A percentile compares a stretch with the other conserved stretches of the same genome.
Evolutionary conservation across 2,888 invertebrate species (phyloP).

Genomic region (Ctena decussata): DNA sequence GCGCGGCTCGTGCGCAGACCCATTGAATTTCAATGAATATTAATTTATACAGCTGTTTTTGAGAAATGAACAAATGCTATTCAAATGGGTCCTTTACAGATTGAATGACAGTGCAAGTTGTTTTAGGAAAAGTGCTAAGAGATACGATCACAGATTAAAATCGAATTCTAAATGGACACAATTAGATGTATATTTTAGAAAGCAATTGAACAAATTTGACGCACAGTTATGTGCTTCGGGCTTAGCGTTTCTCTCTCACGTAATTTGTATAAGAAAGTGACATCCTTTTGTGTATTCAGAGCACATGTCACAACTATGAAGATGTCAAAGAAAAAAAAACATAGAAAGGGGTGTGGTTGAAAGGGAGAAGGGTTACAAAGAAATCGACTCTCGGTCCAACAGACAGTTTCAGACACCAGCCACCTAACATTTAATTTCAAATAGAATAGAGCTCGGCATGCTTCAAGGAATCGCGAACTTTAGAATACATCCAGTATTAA

Average conservation of each 20-base stretch:
- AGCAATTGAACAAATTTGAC: conserved; percentile 8
- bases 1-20: not conserved
- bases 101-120: conserved; percentile 10
- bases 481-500: no score
- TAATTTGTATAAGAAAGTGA: no score
- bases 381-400: no score
- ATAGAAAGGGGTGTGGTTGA: no score
- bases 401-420: no score
- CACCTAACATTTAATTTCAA: no score
- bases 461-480: no score
- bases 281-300: no score
- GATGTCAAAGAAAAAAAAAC: no score
- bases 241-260: not conserved
- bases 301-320: no score
- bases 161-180: not conserved
- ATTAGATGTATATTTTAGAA: not conserved
- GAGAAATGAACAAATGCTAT: not conserved
- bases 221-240: not conserved
- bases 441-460: no score
- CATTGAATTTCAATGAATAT: conserved; percentile 8
- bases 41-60: conserved; percentile 17
- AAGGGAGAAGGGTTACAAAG: no score
- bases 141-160: conserved; percentile 1
- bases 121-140: not conserved
- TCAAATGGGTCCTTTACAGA: not conserved